phyloP scores from a whole-genome alignment of 2,888 invertebrate species.

The Caenorhabditis drosophilae region DNA sequence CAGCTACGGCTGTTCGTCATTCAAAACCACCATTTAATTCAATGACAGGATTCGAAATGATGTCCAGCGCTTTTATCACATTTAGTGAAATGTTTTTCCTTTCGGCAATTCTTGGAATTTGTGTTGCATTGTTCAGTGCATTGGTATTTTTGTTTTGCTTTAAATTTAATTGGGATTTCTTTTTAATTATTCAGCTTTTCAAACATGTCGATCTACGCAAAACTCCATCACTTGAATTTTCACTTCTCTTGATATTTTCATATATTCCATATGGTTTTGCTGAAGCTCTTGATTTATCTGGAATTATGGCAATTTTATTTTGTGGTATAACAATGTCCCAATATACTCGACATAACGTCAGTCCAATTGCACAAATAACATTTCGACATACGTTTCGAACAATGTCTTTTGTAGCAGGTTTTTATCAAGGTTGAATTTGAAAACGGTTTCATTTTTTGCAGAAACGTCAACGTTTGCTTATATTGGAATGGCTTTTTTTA shows the following conservation, averaged over 20 bases:
- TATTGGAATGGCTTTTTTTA: slow-evolving; percentile 89
- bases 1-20: slow-evolving; percentile 74
- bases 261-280: slow-evolving; percentile 97
- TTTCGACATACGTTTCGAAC: slow-evolving; percentile 99
- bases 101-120: slow-evolving; percentile 92
- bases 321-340: slow-evolving; percentile 99
- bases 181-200: slow-evolving; percentile 74
- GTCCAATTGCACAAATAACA: slow-evolving; percentile 96
- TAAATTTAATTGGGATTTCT: neutral
- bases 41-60: slow-evolving; percentile 67
- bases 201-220: slow-evolving; percentile 95
- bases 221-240: slow-evolving; percentile 96
- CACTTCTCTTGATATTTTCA: slow-evolving; percentile 96
- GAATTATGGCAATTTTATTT: slow-evolving; percentile 98
- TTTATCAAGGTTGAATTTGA: neutral
- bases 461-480: slow-evolving; percentile 99
- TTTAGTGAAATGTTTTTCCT: slow-evolving; percentile 98
- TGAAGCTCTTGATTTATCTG: slow-evolving; percentile 91
- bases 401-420: slow-evolving; percentile 87
- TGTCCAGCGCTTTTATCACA: slow-evolving; percentile 76
- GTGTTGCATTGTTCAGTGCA: slow-evolving; percentile 91
- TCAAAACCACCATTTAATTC: slow-evolving; percentile 36
- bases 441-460: slow-evolving; percentile 86
- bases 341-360: slow-evolving; percentile 96
- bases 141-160: slow-evolving; percentile 71